Conservation (phyloP, 2,113 vertebrate genomes). For the Poecile atricapillus region DNA sequence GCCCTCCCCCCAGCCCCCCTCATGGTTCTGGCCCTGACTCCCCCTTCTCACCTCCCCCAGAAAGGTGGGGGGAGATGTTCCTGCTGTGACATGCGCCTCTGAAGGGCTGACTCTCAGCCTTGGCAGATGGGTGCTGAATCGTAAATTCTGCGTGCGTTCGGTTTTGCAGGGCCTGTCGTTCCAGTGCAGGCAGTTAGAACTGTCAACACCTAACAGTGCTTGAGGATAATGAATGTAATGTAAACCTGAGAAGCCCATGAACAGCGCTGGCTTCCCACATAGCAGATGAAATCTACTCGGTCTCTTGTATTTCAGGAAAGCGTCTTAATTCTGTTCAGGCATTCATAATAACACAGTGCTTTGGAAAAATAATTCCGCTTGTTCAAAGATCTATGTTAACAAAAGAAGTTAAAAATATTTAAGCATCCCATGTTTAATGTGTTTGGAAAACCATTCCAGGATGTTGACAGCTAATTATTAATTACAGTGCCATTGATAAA, state of each 20-base stretch:
- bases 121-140: conserved; percentile 9
- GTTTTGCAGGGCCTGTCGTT: background rate
- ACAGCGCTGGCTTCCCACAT: background rate
- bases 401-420: background rate
- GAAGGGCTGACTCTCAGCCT: background rate
- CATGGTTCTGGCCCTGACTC: background rate
- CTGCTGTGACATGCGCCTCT: rapidly evolving
- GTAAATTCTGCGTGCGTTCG: background rate
- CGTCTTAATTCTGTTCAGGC: background rate
- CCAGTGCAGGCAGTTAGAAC: conserved; percentile 45
- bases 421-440: background rate
- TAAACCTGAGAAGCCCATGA: background rate
- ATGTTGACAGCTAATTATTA: conserved; percentile 7
- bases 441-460: background rate
- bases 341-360: background rate
- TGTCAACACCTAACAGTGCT: conserved; percentile 37
- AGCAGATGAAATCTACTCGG: background rate
- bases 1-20: background rate
- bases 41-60: background rate
- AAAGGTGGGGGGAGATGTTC: background rate
- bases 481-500: background rate
- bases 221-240: conserved; percentile 32
- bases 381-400: background rate
- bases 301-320: background rate
- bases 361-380: background rate